Percentiles rank a stretch among this genome's conserved stretches.
Evolutionary conservation across 2,888 invertebrate species (phyloP).

Genomic region (Gasteruption jaculator): DNA sequence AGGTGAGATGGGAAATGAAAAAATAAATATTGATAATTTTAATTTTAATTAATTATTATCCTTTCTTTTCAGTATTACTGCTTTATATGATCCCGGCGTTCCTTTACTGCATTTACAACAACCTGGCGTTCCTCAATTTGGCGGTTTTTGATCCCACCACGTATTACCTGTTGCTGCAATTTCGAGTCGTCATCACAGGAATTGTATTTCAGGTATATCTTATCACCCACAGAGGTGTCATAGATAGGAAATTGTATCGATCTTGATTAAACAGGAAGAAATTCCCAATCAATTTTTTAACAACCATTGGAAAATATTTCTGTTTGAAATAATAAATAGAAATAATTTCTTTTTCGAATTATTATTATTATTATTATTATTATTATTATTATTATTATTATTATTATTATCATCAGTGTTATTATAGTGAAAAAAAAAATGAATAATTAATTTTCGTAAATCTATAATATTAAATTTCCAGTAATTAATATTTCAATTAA

Average conservation of each 20-base stretch:
- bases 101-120: conserved; percentile 91
- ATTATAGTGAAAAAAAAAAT: too few species aligned
- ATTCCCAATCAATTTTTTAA: conserved; percentile 11
- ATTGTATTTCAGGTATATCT: conserved; percentile 85
- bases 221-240: conserved; percentile 10
- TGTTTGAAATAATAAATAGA: not conserved
- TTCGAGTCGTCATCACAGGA: conserved; percentile 89
- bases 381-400: conserved; percentile 13
- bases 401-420: conserved; percentile 9
- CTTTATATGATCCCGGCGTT: conserved; percentile 88
- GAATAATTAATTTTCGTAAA: too few species aligned
- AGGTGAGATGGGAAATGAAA: conserved; percentile 29
- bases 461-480: too few species aligned
- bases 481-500: too few species aligned
- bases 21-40: conserved; percentile 46
- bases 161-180: conserved; percentile 84
- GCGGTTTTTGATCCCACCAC: conserved; percentile 92
- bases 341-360: conserved; percentile 1
- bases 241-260: not conserved
- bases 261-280: too few species aligned
- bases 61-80: conserved; percentile 63
- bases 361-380: conserved; percentile 11
- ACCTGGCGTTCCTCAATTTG: conserved; percentile 86
- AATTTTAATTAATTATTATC: conserved; percentile 18
- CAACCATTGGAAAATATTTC: conserved; percentile 10